Conservation (phyloP, 2,113 vertebrate genomes). For the Phycodurus eques region DNA sequence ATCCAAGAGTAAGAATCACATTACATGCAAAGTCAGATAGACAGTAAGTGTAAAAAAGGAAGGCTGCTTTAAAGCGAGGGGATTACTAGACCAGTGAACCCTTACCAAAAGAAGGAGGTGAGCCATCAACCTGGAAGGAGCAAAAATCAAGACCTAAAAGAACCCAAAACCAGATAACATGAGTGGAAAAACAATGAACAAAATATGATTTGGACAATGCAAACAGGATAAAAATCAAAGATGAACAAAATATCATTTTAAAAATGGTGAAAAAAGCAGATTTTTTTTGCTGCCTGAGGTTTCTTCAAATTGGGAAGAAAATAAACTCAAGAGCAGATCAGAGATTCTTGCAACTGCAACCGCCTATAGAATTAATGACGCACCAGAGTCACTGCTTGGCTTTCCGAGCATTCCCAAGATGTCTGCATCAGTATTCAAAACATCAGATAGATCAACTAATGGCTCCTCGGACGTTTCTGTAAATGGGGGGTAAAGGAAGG, state of each 20-base stretch:
- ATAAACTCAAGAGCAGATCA: constrained; percentile 28
- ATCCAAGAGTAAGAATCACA: constrained; percentile 39
- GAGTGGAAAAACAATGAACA: constrained; percentile 83
- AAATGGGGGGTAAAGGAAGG: constrained; percentile 36
- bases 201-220: constrained; percentile 55
- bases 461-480: constrained; percentile 86
- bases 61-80: constrained; percentile 79
- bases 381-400: constrained; percentile 88
- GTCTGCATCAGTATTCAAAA: constrained; percentile 93
- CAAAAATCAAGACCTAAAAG: constrained; percentile 99
- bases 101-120: constrained; percentile 99
- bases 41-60: constrained; percentile 46
- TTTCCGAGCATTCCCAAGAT: constrained; percentile 96
- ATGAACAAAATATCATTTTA: constrained; percentile 38
- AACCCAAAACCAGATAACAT: constrained; percentile 95
- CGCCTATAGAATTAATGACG: constrained; percentile 55
- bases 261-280: constrained; percentile 39
- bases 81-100: constrained; percentile 79
- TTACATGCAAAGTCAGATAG: constrained; percentile 50
- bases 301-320: constrained; percentile 18
- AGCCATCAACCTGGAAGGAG: constrained; percentile 98
- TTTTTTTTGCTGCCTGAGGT: constrained; percentile 21
- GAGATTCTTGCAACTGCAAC: constrained; percentile 35
- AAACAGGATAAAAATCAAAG: constrained; percentile 47
- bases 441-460: constrained; percentile 91